phyloP scores from a whole-genome alignment of 2,113 vertebrate genomes.

The Percina caprodes region DNA sequence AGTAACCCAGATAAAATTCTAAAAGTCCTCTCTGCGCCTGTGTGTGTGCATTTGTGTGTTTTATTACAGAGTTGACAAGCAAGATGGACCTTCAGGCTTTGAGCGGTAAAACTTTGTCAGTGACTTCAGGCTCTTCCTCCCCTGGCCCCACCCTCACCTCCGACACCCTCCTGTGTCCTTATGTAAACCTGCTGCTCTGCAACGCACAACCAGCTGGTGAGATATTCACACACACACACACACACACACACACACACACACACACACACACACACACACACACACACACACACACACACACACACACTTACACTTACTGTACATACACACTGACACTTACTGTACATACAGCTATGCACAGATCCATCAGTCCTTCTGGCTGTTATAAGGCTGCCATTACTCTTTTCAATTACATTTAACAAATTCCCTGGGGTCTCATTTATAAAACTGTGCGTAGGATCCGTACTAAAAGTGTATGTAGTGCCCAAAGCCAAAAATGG shows the following conservation, averaged over 20 bases:
- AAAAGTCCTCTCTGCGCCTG: background rate
- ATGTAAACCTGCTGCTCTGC: constrained; percentile 90
- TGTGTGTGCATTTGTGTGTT: constrained; percentile 14
- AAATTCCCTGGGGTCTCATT: background rate
- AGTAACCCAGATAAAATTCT: background rate
- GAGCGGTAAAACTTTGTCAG: constrained; percentile 88
- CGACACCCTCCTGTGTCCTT: constrained; percentile 86
- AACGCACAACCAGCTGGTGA: constrained; percentile 91
- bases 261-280: no score
- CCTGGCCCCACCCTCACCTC: constrained; percentile 38
- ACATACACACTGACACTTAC: no score
- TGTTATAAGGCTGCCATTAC: background rate
- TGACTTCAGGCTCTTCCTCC: constrained; percentile 82
- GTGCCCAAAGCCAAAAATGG: no score
- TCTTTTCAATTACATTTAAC: constrained; percentile 10
- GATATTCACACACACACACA: constrained; percentile 21
- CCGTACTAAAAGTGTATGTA: no score
- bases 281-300: no score
- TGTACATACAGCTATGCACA: background rate
- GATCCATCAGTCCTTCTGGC: background rate
- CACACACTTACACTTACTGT: no score
- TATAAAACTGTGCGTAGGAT: no score
- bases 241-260: constrained; percentile 14
- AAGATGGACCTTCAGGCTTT: constrained; percentile 86
- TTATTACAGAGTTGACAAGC: constrained; percentile 86